phyloP scores from a whole-genome alignment of 2,113 vertebrate genomes.

The Cromileptes altivelis region DNA sequence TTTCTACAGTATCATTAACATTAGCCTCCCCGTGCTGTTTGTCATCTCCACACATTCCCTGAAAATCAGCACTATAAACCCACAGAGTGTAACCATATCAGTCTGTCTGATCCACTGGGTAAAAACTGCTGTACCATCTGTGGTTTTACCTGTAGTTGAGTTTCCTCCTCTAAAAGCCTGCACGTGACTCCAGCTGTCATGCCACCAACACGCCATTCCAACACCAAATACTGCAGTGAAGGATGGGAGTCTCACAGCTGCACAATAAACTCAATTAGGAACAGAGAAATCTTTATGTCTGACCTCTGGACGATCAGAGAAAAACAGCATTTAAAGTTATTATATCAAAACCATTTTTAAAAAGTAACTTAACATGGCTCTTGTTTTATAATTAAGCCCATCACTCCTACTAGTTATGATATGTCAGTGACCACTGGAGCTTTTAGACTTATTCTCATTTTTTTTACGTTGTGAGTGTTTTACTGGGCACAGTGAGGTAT shows the following conservation, averaged over 20 bases:
- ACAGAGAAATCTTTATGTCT: too few species aligned
- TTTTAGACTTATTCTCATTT: too few species aligned
- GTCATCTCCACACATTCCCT: not conserved
- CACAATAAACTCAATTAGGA: not conserved
- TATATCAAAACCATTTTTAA: not conserved
- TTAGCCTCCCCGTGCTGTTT: too few species aligned
- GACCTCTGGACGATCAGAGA: too few species aligned
- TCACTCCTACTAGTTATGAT: too few species aligned
- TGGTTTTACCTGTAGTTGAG: not conserved
- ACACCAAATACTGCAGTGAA: constrained; percentile 2
- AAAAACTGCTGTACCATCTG: not conserved
- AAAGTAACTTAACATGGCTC: too few species aligned
- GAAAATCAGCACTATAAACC: not conserved
- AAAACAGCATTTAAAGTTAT: too few species aligned
- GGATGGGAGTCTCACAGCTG: not conserved
- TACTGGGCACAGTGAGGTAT: not conserved
- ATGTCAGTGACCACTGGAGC: too few species aligned
- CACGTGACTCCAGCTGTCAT: not conserved
- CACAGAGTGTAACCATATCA: not conserved
- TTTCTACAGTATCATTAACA: too few species aligned
- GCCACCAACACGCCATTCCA: not conserved
- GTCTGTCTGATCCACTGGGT: not conserved
- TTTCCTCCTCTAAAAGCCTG: constrained; percentile 2
- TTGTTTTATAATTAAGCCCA: too few species aligned
- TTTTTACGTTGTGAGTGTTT: not conserved